A percentile compares a stretch with the other conserved stretches of the same genome.
Conservation (phyloP, 2,113 vertebrate genomes). For the human region DNA sequence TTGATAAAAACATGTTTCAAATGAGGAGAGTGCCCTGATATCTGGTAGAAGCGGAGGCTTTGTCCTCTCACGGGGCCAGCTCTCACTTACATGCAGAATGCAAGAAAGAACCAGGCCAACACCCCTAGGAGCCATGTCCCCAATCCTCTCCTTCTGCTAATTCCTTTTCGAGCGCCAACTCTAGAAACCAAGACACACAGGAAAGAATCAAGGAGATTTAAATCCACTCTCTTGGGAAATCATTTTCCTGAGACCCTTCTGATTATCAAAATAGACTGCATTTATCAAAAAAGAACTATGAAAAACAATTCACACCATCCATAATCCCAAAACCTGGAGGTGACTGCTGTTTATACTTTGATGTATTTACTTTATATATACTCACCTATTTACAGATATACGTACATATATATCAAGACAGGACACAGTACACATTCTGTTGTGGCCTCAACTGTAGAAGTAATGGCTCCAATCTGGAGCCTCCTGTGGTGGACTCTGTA, state of each 20-base stretch:
- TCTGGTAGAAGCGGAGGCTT: neutral
- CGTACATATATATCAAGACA: neutral
- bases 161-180: neutral
- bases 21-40: neutral
- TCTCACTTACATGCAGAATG: neutral
- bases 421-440: neutral
- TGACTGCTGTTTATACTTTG: neutral
- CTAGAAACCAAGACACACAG: neutral
- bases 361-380: neutral
- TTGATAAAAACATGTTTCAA: neutral
- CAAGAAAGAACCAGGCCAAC: neutral
- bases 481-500: neutral
- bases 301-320: constrained; percentile 21
- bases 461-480: neutral
- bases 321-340: neutral
- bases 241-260: constrained; percentile 1
- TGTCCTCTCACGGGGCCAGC: neutral
- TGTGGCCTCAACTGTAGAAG: neutral
- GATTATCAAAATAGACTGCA: neutral
- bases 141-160: neutral
- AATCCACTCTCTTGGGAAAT: neutral
- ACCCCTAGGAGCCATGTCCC: neutral
- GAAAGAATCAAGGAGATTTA: constrained; percentile 8
- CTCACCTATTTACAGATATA: neutral
- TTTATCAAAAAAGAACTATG: neutral